Evolutionary conservation across 2,888 invertebrate genomes (phyloP), one percentile per base, ranked within the genome.

Genomic region (Drosophila nigritarsus): DNA sequence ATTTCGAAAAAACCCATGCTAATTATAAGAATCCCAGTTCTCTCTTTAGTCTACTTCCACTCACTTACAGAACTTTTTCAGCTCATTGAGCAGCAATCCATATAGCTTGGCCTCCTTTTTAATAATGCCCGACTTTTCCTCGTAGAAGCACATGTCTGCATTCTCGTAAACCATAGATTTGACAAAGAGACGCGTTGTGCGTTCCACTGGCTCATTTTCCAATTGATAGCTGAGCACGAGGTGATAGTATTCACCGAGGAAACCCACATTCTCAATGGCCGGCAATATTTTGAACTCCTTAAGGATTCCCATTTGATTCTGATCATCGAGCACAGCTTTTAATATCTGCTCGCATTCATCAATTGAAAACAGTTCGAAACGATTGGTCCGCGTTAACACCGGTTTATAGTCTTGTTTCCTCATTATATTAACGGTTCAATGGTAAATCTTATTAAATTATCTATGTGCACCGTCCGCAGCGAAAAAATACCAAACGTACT

Each of bases 221-320:
- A 80, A 51, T 54, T 75, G 65, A 69, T 90, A 91, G 18, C 48
- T 78, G 3, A 91, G 63, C 20, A 81, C 36, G 45, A 92, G 73
- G 66, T 90, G 85, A 69, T 82, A 92, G 64, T 92, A 92, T 78
- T 91, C 91, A 7, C 92, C 92, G 2, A 92, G 66, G 49, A 85
- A 92, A 0, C 92, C 92, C 3, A 87, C 73, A 20, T 83, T 71
- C 4, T 75, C 80, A 5, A 78, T 66, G 13, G 91, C 91, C 6
- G 91, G 83, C 15, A 81, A 58, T 32, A 91, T 70, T 51, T 80
- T 49, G 51, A 81, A 90, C 7, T 78, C 53, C 1, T 66, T 59
- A 0, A 91, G 51, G 1, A 13, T 20, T 0, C 87, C 91, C 2
- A 13, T 20, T 5, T 72, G 45, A 0, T 81, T 54, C 29, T 77